A percentile compares a stretch with the other conserved stretches of the same genome.
Conservation (phyloP, 2,797 vertebrate species). For the Hirundo rustica region DNA sequence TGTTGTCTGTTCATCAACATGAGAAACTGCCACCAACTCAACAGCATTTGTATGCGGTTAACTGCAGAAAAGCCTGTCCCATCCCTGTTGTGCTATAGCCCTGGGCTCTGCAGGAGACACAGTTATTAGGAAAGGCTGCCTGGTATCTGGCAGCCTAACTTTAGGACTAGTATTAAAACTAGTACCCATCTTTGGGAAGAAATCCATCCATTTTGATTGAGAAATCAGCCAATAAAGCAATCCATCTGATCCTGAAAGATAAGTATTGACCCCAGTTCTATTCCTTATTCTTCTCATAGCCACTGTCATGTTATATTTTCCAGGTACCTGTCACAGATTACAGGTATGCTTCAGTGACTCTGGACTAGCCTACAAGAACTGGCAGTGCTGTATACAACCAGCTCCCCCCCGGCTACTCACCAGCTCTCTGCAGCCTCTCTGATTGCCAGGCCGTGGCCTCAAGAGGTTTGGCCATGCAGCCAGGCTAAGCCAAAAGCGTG, state of each 20-base stretch:
- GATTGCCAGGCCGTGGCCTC: neutral
- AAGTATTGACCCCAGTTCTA: neutral
- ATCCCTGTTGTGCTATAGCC: accelerated
- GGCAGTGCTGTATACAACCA: neutral
- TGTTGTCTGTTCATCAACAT: neutral
- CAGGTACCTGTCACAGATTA: neutral
- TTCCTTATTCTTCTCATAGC: neutral
- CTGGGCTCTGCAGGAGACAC: neutral
- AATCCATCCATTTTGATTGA: neutral
- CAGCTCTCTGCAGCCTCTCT: neutral
- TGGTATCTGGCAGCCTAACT: neutral
- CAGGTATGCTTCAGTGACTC: neutral
- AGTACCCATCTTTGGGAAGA: neutral
- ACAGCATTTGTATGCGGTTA: neutral
- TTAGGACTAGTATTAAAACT: neutral
- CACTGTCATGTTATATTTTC: neutral
- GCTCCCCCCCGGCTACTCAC: neutral
- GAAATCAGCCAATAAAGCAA: neutral
- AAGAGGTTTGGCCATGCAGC: neutral
- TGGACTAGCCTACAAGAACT: neutral
- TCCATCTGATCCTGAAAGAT: neutral
- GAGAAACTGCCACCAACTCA: neutral
- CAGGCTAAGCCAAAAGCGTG: neutral
- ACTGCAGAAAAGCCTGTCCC: neutral
- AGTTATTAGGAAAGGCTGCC: neutral